Percentiles rank a stretch among this genome's conserved stretches.
phyloP scores from a whole-genome alignment of 1,140 invertebrate genomes.

The Orchestia grillus region DNA sequence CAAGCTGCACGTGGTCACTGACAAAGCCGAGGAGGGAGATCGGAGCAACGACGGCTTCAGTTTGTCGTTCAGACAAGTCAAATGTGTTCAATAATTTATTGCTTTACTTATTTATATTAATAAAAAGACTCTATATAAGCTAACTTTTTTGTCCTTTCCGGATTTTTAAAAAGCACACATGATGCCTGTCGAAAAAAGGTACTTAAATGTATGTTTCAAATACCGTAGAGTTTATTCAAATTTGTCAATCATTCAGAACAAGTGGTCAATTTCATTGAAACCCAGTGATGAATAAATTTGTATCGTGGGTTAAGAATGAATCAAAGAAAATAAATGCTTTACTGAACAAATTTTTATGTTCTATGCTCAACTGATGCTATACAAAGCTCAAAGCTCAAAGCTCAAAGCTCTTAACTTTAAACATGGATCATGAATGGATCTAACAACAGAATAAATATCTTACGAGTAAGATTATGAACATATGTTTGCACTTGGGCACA shows the following conservation, averaged over 20 bases:
- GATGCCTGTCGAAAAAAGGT: background rate
- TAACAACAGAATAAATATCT: background rate
- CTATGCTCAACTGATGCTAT: background rate
- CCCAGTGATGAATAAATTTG: no score
- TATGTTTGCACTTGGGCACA: background rate
- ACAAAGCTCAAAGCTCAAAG: background rate
- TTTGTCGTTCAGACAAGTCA: constrained; percentile 27
- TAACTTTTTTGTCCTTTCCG: background rate
- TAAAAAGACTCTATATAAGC: background rate
- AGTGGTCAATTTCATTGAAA: no score
- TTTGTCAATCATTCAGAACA: no score
- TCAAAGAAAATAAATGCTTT: background rate
- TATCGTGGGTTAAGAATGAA: background rate
- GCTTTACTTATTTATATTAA: background rate
- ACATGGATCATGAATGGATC: background rate
- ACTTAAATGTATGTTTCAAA: background rate
- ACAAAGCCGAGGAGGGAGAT: background rate
- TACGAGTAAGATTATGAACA: background rate
- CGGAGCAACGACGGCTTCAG: constrained; percentile 26
- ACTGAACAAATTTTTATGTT: background rate
- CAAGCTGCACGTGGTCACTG: constrained; percentile 40
- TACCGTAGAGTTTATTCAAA: background rate
- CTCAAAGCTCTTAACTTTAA: background rate
- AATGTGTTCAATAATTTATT: constrained; percentile 35
- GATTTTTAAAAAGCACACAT: background rate